These are phyloP conservation scores for Podiceps cristatus DNA, from an alignment of 2,113 vertebrate species.

Conservation along the genomic window DNA sequence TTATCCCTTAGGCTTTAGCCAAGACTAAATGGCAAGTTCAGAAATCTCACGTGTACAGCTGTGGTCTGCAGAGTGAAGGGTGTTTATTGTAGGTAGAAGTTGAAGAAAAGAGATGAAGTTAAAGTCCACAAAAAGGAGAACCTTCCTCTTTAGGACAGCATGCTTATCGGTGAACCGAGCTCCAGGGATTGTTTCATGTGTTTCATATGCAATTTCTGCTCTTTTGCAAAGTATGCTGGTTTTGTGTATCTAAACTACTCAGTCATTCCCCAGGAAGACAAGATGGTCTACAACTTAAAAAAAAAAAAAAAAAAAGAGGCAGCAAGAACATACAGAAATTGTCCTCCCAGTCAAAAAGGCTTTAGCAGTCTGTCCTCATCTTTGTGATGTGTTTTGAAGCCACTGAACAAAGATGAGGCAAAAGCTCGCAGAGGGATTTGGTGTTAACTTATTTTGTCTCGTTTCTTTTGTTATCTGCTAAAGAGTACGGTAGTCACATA, in stretches of 20 bases:
- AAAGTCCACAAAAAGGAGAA: not conserved
- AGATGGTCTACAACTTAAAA: not conserved
- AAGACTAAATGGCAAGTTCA: not conserved
- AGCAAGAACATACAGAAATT: not conserved
- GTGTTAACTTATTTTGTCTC: not conserved
- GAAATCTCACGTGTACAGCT: not conserved
- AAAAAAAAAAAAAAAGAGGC: not conserved
- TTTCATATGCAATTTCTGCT: not conserved
- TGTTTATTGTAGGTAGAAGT: not conserved
- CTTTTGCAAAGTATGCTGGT: not conserved
- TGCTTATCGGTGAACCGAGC: not conserved
- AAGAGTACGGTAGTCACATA: not conserved
- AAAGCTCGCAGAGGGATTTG: not conserved
- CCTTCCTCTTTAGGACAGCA: not conserved
- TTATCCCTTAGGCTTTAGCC: not conserved
- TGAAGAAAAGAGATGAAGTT: not conserved
- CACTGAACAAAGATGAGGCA: not conserved
- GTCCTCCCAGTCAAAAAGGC: not conserved
- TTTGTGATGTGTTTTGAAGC: not conserved
- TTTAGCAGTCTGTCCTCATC: not conserved
- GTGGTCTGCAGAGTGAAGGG: not conserved
- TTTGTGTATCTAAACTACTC: not conserved
- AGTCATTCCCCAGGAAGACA: not conserved
- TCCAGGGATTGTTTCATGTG: not conserved
- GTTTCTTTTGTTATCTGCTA: not conserved